These are phyloP conservation scores for Sciurus niger DNA, from an alignment of 2,113 vertebrate species.

Conservation along the genomic window DNA sequence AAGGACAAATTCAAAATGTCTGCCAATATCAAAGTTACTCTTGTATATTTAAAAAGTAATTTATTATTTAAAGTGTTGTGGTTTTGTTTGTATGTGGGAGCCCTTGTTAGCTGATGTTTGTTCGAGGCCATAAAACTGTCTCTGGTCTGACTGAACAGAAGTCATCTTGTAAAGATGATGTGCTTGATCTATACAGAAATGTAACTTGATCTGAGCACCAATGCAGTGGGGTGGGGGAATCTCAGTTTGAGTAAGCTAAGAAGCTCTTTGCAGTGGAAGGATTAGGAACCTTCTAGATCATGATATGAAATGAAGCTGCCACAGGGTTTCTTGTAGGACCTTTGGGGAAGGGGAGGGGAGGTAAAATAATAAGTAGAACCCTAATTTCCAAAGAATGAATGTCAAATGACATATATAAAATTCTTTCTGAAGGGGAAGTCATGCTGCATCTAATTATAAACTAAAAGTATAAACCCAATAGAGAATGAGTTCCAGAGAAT, in stretches of 20 bases:
- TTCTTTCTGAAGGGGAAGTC: not conserved
- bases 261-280: not conserved
- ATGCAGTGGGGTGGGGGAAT: not conserved
- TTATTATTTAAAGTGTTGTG: conserved; percentile 88
- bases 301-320: not conserved
- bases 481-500: conserved; percentile 36
- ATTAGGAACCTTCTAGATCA: conserved; percentile 38
- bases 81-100: conserved; percentile 78
- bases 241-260: not conserved
- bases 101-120: conserved; percentile 83
- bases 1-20: conserved; percentile 76
- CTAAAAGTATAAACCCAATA: conserved; percentile 4
- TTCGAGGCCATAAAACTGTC: conserved; percentile 66
- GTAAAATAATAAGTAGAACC: not conserved
- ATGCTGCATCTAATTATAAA: conserved; percentile 10
- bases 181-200: not conserved
- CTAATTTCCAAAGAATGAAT: conserved; percentile 24
- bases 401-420: not conserved
- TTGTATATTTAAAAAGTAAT: conserved; percentile 87
- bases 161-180: not conserved
- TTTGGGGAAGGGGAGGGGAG: not conserved
- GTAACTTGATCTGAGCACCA: not conserved
- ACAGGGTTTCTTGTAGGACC: not conserved
- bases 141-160: conserved; percentile 29
- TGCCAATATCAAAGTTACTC: conserved; percentile 82